Evolutionary conservation across 2,888 invertebrate genomes (phyloP), one percentile per base, ranked within the genome.

Genomic region (Noctua comes): DNA sequence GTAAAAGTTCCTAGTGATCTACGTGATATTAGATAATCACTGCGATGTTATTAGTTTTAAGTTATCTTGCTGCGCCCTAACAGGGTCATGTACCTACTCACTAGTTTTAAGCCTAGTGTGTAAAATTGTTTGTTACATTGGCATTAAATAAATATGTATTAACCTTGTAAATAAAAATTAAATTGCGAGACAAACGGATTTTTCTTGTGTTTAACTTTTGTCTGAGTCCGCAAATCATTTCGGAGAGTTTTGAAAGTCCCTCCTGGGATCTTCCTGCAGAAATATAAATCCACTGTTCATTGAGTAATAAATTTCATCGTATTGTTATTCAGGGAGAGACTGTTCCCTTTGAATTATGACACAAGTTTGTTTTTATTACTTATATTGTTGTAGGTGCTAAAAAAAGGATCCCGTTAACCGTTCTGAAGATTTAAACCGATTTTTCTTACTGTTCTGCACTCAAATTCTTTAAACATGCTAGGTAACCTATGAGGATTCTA

Each of bases 361-460:
- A 89, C 88, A 93, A 93, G 91, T 93, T 94, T 92, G 91, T 92
- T 93, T 92, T 91, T 92, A 91, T 92, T 90, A 88, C 88, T 88
- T 86, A 88, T 89, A 85, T 87, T 88, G 83, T 88, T 80, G 82
- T 75, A 74, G 59, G 77, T 73, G 77, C 69, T 79, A 72, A 76
- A 87, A 21, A 73, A 62, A 36, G 46, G 57, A 36, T 40, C 43
- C 36, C 4, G 59, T 46, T 57, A 79, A 70, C 21, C 31, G 54
- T 40, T 66, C n/a, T 51, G 10, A 46, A 66, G 40, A 85, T 57
- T 72, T 77, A 46, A 62, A 68, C 24, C 1, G 2, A 21, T 8
- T 21, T 70, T 62, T 64, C 6, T 27, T 66, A 66, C 40, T 54
- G 24, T 24, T 27, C 18, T 31, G 40, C 2, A n/a, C 7, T 51